A percentile compares a stretch with the other conserved stretches of the same genome.
Evolutionary conservation across 2,797 vertebrate species (phyloP).

Genomic region (Phoebastria nigripes): DNA sequence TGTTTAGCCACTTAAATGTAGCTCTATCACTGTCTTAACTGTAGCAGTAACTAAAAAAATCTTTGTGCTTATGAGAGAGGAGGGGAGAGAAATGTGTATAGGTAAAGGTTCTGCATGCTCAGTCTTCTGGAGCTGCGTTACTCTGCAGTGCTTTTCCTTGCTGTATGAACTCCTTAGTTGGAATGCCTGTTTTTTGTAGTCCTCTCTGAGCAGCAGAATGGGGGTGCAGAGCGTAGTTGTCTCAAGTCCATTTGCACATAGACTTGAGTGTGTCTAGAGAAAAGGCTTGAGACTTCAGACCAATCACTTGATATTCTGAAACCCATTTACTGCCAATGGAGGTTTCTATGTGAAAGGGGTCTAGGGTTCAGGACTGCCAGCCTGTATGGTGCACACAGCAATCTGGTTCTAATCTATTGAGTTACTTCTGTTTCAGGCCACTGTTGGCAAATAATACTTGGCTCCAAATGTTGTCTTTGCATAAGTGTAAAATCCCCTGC

Average conservation of each 20-base stretch:
- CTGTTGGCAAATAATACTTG: neutral
- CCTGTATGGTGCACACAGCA: no score
- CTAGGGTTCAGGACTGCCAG: neutral
- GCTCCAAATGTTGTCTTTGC: neutral
- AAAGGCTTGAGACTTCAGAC: neutral
- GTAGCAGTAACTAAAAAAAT: neutral
- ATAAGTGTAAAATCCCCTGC: neutral
- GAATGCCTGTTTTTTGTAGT: neutral
- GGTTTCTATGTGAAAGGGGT: neutral
- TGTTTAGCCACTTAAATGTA: neutral
- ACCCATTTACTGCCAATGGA: neutral
- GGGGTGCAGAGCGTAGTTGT: neutral
- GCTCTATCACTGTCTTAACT: neutral
- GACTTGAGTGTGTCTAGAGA: neutral
- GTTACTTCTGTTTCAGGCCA: neutral
- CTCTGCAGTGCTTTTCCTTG: neutral
- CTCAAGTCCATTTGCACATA: neutral
- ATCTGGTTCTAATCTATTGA: neutral
- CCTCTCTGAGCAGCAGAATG: neutral
- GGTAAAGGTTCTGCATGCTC: neutral
- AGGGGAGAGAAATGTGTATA: neutral
- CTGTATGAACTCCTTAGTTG: neutral
- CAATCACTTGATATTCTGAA: fast-evolving
- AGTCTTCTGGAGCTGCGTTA: neutral
- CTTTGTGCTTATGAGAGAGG: neutral